Conservation (phyloP, 2,797 vertebrate species). For the Sphenodon punctatus region DNA sequence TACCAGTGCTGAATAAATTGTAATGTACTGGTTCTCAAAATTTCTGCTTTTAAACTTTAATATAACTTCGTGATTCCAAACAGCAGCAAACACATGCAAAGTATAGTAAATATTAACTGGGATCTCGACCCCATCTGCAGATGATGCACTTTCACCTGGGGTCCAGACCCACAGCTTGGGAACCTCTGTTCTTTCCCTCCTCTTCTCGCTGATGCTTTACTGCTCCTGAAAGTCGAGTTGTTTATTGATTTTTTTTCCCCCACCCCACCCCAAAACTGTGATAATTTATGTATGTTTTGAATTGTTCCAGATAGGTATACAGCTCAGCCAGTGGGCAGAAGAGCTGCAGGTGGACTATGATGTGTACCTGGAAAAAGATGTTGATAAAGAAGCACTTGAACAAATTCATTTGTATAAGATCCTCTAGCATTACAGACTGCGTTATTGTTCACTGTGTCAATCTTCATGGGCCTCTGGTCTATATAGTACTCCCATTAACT, state of each 20-base stretch:
- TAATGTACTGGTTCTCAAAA: constrained; percentile 11
- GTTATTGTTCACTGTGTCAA: constrained; percentile 29
- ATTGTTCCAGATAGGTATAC: constrained; percentile 75
- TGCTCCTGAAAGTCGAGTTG: background rate
- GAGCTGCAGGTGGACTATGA: constrained; percentile 83
- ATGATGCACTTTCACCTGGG: too few species aligned
- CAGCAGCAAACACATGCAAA: too few species aligned
- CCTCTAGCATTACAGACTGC: constrained; percentile 65
- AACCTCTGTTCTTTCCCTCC: background rate
- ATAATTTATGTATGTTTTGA: constrained; percentile 49
- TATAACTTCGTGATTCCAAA: too few species aligned
- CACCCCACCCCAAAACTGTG: background rate
- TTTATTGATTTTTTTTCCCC: too few species aligned
- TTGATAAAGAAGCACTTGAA: constrained; percentile 82
- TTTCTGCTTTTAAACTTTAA: too few species aligned
- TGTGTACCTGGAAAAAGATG: constrained; percentile 77
- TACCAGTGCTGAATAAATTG: background rate
- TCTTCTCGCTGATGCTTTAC: background rate
- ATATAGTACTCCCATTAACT: background rate
- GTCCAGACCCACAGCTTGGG: too few species aligned
- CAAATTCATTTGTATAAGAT: constrained; percentile 91
- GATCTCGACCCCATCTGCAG: too few species aligned
- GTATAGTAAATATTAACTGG: too few species aligned
- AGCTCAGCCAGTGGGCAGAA: constrained; percentile 83
- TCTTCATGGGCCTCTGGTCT: constrained; percentile 5